Base-by-base conservation (phyloP, 2,888 invertebrate species). In the Lissocephala sabroskyi region DNA sequence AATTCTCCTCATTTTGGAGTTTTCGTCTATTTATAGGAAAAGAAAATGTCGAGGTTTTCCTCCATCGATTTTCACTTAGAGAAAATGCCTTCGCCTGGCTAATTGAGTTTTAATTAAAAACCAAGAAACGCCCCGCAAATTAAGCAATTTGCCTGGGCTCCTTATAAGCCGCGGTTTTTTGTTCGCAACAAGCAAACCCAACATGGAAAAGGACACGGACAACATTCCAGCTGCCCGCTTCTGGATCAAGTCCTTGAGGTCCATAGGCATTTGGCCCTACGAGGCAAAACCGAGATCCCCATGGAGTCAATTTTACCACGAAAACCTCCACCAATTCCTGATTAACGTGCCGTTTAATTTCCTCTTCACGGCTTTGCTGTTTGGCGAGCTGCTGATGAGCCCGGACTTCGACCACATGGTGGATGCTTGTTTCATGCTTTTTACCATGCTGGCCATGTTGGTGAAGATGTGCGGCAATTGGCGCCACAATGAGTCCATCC, bases 101-200 rank as follows among this genome's bases (percentile, higher is more conserved):
- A 60, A 64, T 55, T 61, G 65, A 56, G 41, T 70, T 65, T 65
- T 65, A 65, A 65, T 65, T 70, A 53, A 50, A 54, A 28, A 11
- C 4, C 23, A 4, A 11, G 35, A 10, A 32, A 45, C 66, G 55
- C 59, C 71, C 52, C 41, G 11, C n/a, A 46, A 62, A 65, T 70
- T 16, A 62, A 65, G 66, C 46, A 49, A 68, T 65, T 37, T 19
- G 18, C n/a, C 18, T 13, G 28, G 2, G 32, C 14, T n/a, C n/a
- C 1, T 19, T 30, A 14, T 66, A 23, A 39, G 49, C 1, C 45
- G 49, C 6, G 5, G 46, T 3, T 47, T 71, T 1, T n/a, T n/a
- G n/a, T n/a, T n/a, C n/a, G n/a, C n/a, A n/a, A n/a, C n/a, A n/a
- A n/a, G n/a, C n/a, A n/a, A n/a, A n/a, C n/a, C n/a, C n/a, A n/a